Evolutionary conservation across 1,140 invertebrate genomes (phyloP), one percentile per base, ranked within the genome.

Genomic region (Potamilus streckersoni): DNA sequence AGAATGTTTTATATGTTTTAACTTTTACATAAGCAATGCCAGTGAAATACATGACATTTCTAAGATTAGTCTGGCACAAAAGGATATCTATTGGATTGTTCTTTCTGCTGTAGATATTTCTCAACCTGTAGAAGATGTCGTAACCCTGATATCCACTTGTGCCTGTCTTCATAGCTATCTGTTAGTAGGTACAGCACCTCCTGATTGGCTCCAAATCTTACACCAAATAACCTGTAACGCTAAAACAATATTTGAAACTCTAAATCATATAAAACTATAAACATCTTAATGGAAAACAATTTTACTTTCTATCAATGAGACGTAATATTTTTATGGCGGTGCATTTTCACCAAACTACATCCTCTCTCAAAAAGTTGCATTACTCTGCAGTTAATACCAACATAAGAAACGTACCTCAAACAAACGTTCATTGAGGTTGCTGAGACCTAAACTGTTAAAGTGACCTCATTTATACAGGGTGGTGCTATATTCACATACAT

Each of bases 81-180:
- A 84, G 83, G 83, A 86, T 84, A 85, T 84, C 81, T 83, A 65
- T 86, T 81, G 16, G 79, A 78, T 27, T 84, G 82, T 64, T 85
- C 81, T 59, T 81, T 79, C 73, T 86, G 86, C 60, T 84, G 81
- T 15, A 85, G 82, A 63, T 83, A 79, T 56, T 86, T 79, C 13
- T 85, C 84, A 64, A 85, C 80, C 79, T 85, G 82, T 55, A 86
- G 78, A 17, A 82, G 79, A 68, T 84, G 90, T 15, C 83, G 78
- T 8, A 92, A 84, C 5, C 89, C 91, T 65, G 86, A 83, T 16
- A 92, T 87, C 92, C 92, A 93, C 69, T 85, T 86, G 74, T 92
- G 89, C 27, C 90, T 83, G 16, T 87, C 82, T 17, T 89, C 85
- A 56, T 86, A 81, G 27, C 85, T 85, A 5, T 85, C 82, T 38